Evolutionary conservation across 2,797 vertebrate species (phyloP).

Genomic region (Buphagus erythrorhynchus): DNA sequence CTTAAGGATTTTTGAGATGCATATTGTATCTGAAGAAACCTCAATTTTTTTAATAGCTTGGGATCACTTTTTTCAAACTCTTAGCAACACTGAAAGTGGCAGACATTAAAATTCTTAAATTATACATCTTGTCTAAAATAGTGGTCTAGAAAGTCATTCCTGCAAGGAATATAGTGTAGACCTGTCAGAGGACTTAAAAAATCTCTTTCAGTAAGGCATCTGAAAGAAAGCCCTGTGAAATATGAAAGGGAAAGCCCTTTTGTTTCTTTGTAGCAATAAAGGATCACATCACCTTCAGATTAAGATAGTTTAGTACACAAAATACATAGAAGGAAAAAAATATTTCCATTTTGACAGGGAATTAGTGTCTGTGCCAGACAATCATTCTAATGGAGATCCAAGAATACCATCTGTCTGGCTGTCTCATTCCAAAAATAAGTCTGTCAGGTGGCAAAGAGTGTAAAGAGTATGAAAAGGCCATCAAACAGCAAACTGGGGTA

Average conservation of each 20-base stretch:
- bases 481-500: background rate
- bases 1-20: background rate
- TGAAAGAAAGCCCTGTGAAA: background rate
- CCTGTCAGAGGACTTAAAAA: background rate
- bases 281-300: background rate
- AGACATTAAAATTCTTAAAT: background rate
- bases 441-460: background rate
- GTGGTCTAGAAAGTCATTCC: background rate
- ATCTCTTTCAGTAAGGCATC: background rate
- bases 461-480: background rate
- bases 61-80: background rate
- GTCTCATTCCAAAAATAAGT: background rate
- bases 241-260: background rate
- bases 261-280: background rate
- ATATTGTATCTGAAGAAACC: background rate
- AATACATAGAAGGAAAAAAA: background rate
- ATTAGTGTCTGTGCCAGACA: background rate
- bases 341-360: background rate
- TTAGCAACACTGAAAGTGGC: background rate
- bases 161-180: background rate
- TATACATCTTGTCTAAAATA: background rate
- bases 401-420: constrained; percentile 18
- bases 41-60: background rate
- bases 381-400: background rate
- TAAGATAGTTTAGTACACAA: background rate